phyloP scores from a whole-genome alignment of 2,888 invertebrate genomes.

The Cordylochernes scorpioides region DNA sequence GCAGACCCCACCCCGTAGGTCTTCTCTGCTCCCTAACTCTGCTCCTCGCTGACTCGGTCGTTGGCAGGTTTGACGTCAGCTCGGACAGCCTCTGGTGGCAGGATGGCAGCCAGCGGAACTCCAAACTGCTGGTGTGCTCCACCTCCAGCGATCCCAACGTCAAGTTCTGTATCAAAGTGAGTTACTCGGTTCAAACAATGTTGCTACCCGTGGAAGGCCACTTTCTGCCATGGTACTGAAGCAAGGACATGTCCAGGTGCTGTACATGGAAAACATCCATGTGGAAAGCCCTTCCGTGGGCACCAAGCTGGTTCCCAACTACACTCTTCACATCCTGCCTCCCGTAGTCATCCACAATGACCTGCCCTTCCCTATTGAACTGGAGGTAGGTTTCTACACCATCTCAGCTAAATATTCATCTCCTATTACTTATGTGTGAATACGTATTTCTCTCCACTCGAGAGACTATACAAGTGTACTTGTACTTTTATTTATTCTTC shows the following conservation, averaged over 20 bases:
- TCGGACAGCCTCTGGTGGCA: slow-evolving; percentile 51
- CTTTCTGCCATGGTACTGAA: no score
- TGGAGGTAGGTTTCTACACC: no score
- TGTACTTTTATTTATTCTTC: no score
- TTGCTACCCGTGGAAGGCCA: no score
- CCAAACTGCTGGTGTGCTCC: slow-evolving; percentile 38
- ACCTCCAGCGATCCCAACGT: slow-evolving; percentile 33
- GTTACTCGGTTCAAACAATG: no score
- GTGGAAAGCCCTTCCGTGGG: slow-evolving; percentile 13
- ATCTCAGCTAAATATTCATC: no score
- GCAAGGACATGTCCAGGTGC: slow-evolving; percentile 18
- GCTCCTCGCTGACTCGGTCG: not conserved
- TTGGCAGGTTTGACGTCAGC: slow-evolving; percentile 39
- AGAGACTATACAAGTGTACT: no score
- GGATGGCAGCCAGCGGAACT: slow-evolving; percentile 37
- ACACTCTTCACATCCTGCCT: slow-evolving; percentile 39
- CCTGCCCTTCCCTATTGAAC: slow-evolving; percentile 44
- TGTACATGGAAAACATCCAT: slow-evolving; percentile 28
- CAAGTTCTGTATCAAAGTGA: slow-evolving; percentile 36
- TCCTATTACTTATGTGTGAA: no score
- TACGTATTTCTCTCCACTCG: no score
- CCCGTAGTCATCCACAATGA: slow-evolving; percentile 47
- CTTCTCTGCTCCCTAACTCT: not conserved
- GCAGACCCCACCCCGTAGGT: slow-evolving; percentile 5
- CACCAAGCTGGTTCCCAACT: slow-evolving; percentile 36